phyloP scores from a whole-genome alignment of 53 echinoderm and acorn worm genomes.

The Temnopleurus reevesii region DNA sequence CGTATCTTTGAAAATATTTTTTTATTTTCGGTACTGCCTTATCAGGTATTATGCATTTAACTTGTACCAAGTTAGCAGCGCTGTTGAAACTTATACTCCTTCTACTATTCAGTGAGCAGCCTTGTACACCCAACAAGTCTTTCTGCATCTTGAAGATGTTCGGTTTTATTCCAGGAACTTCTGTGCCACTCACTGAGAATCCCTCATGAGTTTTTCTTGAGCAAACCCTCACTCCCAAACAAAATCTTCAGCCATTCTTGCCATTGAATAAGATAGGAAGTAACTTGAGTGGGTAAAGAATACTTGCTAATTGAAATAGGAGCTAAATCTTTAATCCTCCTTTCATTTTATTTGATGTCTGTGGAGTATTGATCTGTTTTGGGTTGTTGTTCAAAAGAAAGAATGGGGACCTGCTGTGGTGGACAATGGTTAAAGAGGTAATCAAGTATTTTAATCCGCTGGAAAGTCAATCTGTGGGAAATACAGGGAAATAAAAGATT shows the following conservation, averaged over 20 bases:
- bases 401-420: not conserved
- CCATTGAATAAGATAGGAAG: not conserved
- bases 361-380: not conserved
- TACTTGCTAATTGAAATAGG: constrained; percentile 18
- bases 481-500: too few relatives aligned
- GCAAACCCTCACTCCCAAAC: not conserved
- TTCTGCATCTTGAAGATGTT: not conserved
- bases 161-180: not conserved
- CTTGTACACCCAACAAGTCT: too few relatives aligned
- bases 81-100: too few relatives aligned
- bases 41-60: too few relatives aligned
- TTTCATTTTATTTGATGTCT: not conserved
- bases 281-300: not conserved
- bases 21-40: too few relatives aligned
- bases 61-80: too few relatives aligned
- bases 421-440: not conserved
- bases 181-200: too few relatives aligned
- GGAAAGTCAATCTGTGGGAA: not conserved
- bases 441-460: not conserved
- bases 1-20: too few relatives aligned
- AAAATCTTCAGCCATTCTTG: not conserved
- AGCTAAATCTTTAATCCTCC: constrained; percentile 10
- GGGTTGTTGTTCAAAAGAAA: not conserved
- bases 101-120: too few relatives aligned
- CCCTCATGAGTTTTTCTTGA: too few relatives aligned